Base-by-base conservation (phyloP, 2,888 invertebrate genomes). In the Drosophila paramelanica region DNA sequence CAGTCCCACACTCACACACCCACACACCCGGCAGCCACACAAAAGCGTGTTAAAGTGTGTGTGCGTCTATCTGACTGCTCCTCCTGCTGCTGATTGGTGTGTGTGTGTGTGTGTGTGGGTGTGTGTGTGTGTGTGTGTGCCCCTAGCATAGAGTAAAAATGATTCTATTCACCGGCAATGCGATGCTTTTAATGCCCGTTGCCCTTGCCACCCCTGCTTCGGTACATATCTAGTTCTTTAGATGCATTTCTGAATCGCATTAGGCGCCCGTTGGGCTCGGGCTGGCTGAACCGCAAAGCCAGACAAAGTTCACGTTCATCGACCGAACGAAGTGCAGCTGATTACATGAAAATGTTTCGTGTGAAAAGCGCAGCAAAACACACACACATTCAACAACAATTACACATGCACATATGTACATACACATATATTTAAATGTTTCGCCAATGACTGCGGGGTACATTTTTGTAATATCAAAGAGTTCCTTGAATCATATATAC, bases 291-390 rank as follows among this genome's bases (percentile, higher is more conserved):
- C 57, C 67, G 75, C 67, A 70, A 78, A 81, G 88, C 85, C 75
- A 55, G 67, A 67, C 79, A 87, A 84, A 84, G 85, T 84, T 81
- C 88, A 85, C 73, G 79, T 74, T 65, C 73, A 84, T 70, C 69
- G 70, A 66, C 68, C 69, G 61, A 59, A 27, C 69, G 31, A 45
- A 49, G 45, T 66, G 74, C 65, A 60, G 53, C 57, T 62, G 79
- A 70, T 77, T 74, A 64, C 66, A 74, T 27, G 70, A 27, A 66
- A 79, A 70, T 74, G 70, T 49, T 51, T 38, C 59, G 52, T 57
- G 76, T 64, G 56, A 69, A 57, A 53, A 66, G 56, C 56, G 33
- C 61, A 52, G 20, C 56, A 39, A 38, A 42, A 17, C 51, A 50
- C 23, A 55, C n/a, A 14, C 14, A 41, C 3, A 5, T 13, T 13